Percentiles rank a stretch among this genome's conserved stretches.
Evolutionary conservation across 37 sponge, comb jelly and placozoan species (phyloP).

Genomic region (Axinella damicornis): DNA sequence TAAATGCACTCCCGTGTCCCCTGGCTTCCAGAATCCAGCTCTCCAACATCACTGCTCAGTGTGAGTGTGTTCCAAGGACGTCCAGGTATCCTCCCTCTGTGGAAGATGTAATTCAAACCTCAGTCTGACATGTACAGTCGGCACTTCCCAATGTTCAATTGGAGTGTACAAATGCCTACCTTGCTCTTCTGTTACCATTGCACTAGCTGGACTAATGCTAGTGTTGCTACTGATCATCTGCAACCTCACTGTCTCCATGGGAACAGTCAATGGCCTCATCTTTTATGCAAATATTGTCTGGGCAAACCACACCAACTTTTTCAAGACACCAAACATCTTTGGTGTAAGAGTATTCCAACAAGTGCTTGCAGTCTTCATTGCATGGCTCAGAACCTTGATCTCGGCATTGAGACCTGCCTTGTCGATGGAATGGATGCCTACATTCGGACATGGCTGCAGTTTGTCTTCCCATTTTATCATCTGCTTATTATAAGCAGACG

Average conservation of each 20-base stretch:
- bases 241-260: too few relatives aligned
- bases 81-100: too few relatives aligned
- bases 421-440: constrained; percentile 26
- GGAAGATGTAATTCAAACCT: too few relatives aligned
- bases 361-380: constrained; percentile 6
- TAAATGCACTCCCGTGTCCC: too few relatives aligned
- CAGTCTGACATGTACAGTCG: background rate
- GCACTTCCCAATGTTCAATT: background rate
- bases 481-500: background rate
- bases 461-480: constrained; percentile 45
- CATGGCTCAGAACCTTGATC: constrained; percentile 43
- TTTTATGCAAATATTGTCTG: too few relatives aligned
- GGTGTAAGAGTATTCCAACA: background rate
- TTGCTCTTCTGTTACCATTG: too few relatives aligned
- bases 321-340: background rate
- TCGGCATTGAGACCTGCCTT: constrained; percentile 42
- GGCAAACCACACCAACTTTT: background rate
- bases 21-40: too few relatives aligned
- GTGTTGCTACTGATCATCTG: too few relatives aligned
- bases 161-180: background rate
- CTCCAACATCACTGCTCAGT: too few relatives aligned
- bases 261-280: too few relatives aligned
- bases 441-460: constrained; percentile 42
- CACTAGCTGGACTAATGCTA: too few relatives aligned
- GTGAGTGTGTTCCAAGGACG: background rate